These are phyloP conservation scores for Epizoanthus fatuus DNA, from an alignment of 92 coral and sea anemone species.

Conservation along the genomic window DNA sequence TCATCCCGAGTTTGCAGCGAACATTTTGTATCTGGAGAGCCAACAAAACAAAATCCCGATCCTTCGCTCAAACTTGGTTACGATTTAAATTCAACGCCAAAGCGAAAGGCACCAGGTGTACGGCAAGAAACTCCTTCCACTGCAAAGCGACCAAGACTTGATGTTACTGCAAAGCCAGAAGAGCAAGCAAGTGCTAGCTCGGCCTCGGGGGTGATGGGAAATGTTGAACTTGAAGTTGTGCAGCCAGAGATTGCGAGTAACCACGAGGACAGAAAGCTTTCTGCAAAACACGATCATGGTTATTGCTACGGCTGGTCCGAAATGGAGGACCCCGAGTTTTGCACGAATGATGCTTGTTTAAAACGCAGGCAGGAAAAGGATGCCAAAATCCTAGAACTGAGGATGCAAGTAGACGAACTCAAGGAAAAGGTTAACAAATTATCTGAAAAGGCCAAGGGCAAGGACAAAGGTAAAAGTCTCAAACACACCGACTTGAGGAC, in stretches of 20 bases:
- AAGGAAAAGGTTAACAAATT: background rate
- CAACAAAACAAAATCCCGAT: slow-evolving; percentile 38
- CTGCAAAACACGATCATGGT: slow-evolving; percentile 1
- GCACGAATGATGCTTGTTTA: background rate
- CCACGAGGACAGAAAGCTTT: background rate
- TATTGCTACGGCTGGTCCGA: slow-evolving; percentile 14
- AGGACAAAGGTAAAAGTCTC: too few relatives aligned
- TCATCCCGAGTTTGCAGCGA: slow-evolving; percentile 44
- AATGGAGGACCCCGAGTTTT: slow-evolving; percentile 9
- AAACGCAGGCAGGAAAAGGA: background rate
- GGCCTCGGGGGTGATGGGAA: too few relatives aligned
- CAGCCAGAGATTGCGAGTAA: too few relatives aligned
- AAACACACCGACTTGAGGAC: too few relatives aligned
- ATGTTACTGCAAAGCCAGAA: too few relatives aligned
- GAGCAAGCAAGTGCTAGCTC: too few relatives aligned
- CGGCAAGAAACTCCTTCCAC: background rate
- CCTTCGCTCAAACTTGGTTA: slow-evolving; percentile 30
- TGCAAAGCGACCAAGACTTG: slow-evolving; percentile 19
- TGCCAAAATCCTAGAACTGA: background rate
- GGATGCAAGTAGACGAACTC: background rate
- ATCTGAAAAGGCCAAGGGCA: background rate
- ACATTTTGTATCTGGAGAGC: slow-evolving; percentile 36
- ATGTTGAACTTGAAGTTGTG: too few relatives aligned
- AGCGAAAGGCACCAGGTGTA: slow-evolving; percentile 22
- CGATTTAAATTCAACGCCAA: background rate